Base-by-base conservation (phyloP, 1,140 invertebrate genomes). In the Formica selysi region DNA sequence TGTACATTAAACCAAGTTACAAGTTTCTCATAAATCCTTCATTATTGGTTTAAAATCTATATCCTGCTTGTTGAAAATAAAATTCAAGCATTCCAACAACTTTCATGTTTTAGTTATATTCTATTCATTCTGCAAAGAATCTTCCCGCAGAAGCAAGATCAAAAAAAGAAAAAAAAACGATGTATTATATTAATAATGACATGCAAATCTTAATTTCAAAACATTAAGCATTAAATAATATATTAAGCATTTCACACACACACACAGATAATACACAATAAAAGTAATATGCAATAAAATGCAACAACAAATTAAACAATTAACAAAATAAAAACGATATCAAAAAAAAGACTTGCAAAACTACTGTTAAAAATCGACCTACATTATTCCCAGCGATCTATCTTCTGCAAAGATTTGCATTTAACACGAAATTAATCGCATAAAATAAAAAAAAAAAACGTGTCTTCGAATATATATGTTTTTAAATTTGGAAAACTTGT, bases 71-170 rank as follows among this genome's bases (percentile, higher is more conserved):
- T 61, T 22, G 1, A 32, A 38, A 64, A 64, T 32, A 41, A 64
- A 76, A 76, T 26, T 76, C 7, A 4, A 76, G 16, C 8, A 64
- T 76, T 64, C 29, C n/a, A 59, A 74, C 22, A 74, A 59, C 0
- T 51, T 19, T 51, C 48, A 4, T 19, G 0, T 16, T 7, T 13
- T 59, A 76, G 10, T 51, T 19, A 29, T 36, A 76, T 26, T 64
- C 2, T 2, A 38, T 41, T 29, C 16, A 41, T 76, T 51, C 4
- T n/a, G 16, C 1, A 38, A 19, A 62, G 16, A 59, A 38, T 74
- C 3, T 36, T 36, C n/a, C n/a, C 1, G 22, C 5, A 59, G 19
- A 10, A 51, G 1, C 6, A 73, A 54, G n/a, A 5, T 51, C 10
- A 44, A 10, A 44, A 44, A 11, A 44, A 54, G 19, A n/a, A 57